Base-by-base conservation (phyloP, 2,888 invertebrate species). In the Creontiades dilutus region DNA sequence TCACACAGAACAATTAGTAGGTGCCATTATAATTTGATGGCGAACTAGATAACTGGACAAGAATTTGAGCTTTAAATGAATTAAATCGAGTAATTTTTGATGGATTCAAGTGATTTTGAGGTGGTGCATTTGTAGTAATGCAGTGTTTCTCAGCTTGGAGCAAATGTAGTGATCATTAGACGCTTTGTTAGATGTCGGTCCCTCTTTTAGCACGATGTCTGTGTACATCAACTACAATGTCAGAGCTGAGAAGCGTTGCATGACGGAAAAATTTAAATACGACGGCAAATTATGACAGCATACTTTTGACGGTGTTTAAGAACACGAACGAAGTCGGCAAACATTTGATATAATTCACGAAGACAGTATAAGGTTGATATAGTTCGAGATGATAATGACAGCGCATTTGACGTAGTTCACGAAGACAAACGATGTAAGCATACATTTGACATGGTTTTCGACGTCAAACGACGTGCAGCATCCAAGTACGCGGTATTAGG, bases 121-220 rank as follows among this genome's bases (percentile, higher is more conserved):
- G 37, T 2, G 7, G 37, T 37, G 37, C 12, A n/a, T 57, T 57
- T n/a, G 12, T 12, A 23, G 3, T 23, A 19, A 68, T 27, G 13
- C 68, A 19, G 11, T 13, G 11, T 11, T 68, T 27, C 68, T 68
- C 68, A 68, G 0, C 7, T 1, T 23, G 23, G 14, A 27, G 27
- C 23, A 12, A 23, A 11, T 7, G 68, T 23, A 27, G 11, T 68
- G 23, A 23, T 68, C 0, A 27, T 12, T 1, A 28, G 47, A 47
- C 37, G 78, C 76, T 80, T 46, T n/a, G 11, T 46, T 13, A 28
- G 78, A 80, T 80, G 37, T 37, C 37, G 37, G 4, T 80, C 78
- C 78, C 78, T 80, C 78, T 80, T 80, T 80, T 46, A 68, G 68
- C 19, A 19, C n/a, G 68, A 23, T 23, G 23, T 68, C 68, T 23